Base-by-base conservation (phyloP, 2,888 invertebrate genomes). In the Pycnomerus fuliginosus region DNA sequence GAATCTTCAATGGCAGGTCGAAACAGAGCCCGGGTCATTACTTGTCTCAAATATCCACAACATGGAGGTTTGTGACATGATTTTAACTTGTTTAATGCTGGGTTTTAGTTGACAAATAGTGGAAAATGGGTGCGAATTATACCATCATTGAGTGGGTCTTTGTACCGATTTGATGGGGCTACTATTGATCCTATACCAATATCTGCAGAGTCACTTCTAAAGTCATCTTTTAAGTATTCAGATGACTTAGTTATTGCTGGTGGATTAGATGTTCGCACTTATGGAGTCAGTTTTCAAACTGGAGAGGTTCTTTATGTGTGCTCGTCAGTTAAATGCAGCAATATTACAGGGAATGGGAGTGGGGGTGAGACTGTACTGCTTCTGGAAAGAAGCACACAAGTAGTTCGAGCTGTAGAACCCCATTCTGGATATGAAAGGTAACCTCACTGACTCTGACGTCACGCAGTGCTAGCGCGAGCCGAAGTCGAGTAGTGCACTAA, bases 161-260 rank as follows among this genome's bases (percentile, higher is more conserved):
- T 98, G 32, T 98, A 94, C 74, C 90, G 90, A 69, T 88, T 94
- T 69, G 90, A 94, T 70, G 94, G 92, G 0, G 85, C 88, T 46
- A 85, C 82, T 48, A 82, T 97, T 31, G 90, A 95, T 72, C 85
- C 90, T 0, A 76, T 93, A 48, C 94, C 95, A 0, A 82, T 97
- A 51, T 84, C 87, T 25, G 88, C 91, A 0, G 94, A 95, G 39
- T 83, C 86, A 54, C 77, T 98, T 14, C 76, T 97, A 2, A 87
- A 87, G 42, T 87, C 95, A 0, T 91, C 95, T 0, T 88, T 88
- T 68, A 85, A 87, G 60, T 88, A 93, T 60, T 87, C 89, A 0
- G 87, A 90, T 64, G 89, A 90, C 67, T 73, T 91, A 42, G 85
- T 90, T 7, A 85, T 91, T 58, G 89, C 90, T 55, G 91, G 96